A percentile compares a stretch with the other conserved stretches of the same genome.
These are phyloP conservation scores for Anneissia japonica DNA, from an alignment of 35 echinoderm and acorn worm genomes.

Conservation along the genomic window DNA sequence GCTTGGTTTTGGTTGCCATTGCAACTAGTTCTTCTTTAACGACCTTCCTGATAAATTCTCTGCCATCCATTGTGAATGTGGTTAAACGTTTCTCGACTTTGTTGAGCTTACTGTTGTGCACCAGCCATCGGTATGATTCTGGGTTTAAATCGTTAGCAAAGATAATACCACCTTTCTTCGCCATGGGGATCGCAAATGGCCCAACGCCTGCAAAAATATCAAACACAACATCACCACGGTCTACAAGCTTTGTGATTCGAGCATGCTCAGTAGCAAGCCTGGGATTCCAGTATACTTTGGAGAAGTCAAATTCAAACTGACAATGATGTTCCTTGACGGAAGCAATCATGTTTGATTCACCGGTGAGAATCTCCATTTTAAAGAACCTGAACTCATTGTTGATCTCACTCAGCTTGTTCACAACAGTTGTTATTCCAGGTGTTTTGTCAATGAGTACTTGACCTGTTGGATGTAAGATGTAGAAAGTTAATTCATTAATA, in stretches of 20 bases:
- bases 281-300: constrained; percentile 98
- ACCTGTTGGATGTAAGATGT: constrained; percentile 40
- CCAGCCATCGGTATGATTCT: constrained; percentile 75
- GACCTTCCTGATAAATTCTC: constrained; percentile 48
- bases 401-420: constrained; percentile 80
- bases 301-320: constrained; percentile 85
- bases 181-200: constrained; percentile 85
- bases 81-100: constrained; percentile 46
- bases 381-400: constrained; percentile 90
- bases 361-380: constrained; percentile 89
- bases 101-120: constrained; percentile 59
- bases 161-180: constrained; percentile 63
- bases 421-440: constrained; percentile 71
- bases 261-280: constrained; percentile 77
- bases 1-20: background rate
- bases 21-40: constrained; percentile 48
- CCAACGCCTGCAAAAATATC: constrained; percentile 93
- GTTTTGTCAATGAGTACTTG: constrained; percentile 82
- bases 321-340: constrained; percentile 57
- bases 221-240: constrained; percentile 43
- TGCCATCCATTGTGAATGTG: constrained; percentile 69
- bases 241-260: constrained; percentile 35
- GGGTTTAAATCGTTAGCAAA: constrained; percentile 90
- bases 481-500: too few species aligned
- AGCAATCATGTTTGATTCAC: constrained; percentile 65